These are phyloP conservation scores for Escarpia spicata DNA, from an alignment of 2,888 invertebrate species.

Conservation along the genomic window DNA sequence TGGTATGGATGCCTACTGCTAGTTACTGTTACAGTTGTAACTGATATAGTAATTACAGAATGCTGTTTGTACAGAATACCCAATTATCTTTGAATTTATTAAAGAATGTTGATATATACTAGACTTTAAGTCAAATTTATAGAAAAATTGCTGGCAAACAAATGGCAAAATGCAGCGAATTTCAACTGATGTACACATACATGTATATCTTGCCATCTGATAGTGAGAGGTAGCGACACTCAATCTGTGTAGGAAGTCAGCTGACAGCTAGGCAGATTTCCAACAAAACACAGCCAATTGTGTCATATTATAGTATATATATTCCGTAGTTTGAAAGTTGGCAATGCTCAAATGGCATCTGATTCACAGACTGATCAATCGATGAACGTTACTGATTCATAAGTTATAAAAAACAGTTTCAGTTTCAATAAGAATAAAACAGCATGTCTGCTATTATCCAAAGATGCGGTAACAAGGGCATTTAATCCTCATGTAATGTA, in stretches of 20 bases:
- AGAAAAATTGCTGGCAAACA: not conserved
- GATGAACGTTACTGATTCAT: no score
- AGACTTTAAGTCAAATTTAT: not conserved
- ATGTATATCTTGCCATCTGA: not conserved
- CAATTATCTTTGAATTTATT: not conserved
- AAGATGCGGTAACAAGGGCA: not conserved
- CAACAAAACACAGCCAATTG: no score
- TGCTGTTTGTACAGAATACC: not conserved
- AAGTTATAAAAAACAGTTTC: no score
- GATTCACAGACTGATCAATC: no score
- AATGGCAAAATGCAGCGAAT: not conserved
- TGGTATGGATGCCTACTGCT: not conserved
- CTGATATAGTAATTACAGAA: not conserved
- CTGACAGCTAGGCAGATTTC: not conserved
- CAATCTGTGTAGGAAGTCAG: not conserved
- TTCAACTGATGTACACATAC: not conserved
- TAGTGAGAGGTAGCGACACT: not conserved
- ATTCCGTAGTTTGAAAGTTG: no score
- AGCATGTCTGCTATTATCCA: not conserved
- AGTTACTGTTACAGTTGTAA: no score
- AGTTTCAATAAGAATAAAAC: not conserved
- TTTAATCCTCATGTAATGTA: not conserved
- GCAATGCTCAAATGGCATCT: no score
- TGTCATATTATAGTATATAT: no score
- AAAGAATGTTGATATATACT: not conserved